phyloP scores from a whole-genome alignment of 1,140 invertebrate genomes.

The Drosophila sucinea region DNA sequence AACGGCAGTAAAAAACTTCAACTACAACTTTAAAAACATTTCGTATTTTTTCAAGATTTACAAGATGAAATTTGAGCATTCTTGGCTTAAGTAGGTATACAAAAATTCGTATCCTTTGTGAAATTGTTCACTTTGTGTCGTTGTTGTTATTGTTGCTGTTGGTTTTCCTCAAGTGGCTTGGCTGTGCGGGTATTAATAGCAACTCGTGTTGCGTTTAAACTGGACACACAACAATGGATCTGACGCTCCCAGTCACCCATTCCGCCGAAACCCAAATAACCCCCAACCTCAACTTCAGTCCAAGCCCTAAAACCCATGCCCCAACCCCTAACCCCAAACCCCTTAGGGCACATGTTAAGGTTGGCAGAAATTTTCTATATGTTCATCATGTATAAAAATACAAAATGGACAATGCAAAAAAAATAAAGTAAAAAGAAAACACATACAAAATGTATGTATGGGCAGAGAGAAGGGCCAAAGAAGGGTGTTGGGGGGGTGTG shows the following conservation, averaged over 20 bases:
- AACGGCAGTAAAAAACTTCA: no score
- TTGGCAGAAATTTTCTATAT: constrained; percentile 56
- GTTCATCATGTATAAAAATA: constrained; percentile 60
- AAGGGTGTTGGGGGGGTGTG: neutral
- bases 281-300: constrained; percentile 2
- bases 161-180: constrained; percentile 44
- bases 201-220: constrained; percentile 61
- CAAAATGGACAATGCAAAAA: constrained; percentile 59
- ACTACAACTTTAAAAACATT: no score
- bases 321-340: constrained; percentile 30
- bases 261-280: constrained; percentile 10
- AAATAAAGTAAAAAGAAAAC: constrained; percentile 45
- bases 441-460: constrained; percentile 13
- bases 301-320: neutral
- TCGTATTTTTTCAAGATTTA: neutral
- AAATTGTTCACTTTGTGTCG: constrained; percentile 18
- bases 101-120: constrained; percentile 35
- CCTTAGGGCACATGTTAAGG: constrained; percentile 54
- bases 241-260: constrained; percentile 44
- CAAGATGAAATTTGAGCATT: neutral
- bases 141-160: constrained; percentile 28
- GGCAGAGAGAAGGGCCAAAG: constrained; percentile 19
- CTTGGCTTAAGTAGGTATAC: neutral
- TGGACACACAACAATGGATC: constrained; percentile 59
- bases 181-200: constrained; percentile 61